Percentiles rank a stretch among this genome's conserved stretches.
phyloP scores from a whole-genome alignment of 2,797 vertebrate genomes.

The Corythornis leucogaster region DNA sequence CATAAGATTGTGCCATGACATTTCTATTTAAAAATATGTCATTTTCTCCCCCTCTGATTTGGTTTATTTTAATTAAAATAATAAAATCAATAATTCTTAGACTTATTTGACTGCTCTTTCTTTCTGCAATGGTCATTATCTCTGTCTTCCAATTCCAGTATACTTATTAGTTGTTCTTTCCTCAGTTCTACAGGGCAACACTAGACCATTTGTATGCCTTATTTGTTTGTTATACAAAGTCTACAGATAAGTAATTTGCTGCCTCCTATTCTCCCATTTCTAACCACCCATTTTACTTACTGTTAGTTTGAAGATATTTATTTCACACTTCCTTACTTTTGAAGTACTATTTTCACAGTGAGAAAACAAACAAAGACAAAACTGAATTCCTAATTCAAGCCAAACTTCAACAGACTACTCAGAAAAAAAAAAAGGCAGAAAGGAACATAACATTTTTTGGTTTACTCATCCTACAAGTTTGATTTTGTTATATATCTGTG shows the following conservation, averaged over 20 bases:
- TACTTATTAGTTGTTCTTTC: background rate
- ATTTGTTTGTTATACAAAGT: background rate
- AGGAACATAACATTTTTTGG: background rate
- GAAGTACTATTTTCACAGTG: background rate
- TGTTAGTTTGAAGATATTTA: background rate
- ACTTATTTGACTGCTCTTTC: background rate
- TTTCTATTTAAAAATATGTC: background rate
- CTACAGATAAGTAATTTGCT: background rate
- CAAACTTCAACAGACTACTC: background rate
- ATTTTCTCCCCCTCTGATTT: background rate
- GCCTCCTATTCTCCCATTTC: background rate
- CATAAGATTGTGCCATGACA: background rate
- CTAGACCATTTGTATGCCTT: background rate
- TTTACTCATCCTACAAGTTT: slow-evolving; percentile 14
- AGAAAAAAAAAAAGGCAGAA: background rate
- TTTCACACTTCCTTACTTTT: background rate
- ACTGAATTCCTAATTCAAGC: background rate
- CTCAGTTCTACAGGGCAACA: background rate
- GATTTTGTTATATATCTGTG: background rate
- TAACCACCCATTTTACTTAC: too few species aligned
- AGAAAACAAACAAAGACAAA: slow-evolving; percentile 34
- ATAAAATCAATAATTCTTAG: slow-evolving; percentile 15
- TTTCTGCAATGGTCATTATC: background rate
- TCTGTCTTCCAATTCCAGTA: background rate
- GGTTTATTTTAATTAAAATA: background rate